Conservation (phyloP, 2,113 vertebrate genomes). For the Nymphicus hollandicus region DNA sequence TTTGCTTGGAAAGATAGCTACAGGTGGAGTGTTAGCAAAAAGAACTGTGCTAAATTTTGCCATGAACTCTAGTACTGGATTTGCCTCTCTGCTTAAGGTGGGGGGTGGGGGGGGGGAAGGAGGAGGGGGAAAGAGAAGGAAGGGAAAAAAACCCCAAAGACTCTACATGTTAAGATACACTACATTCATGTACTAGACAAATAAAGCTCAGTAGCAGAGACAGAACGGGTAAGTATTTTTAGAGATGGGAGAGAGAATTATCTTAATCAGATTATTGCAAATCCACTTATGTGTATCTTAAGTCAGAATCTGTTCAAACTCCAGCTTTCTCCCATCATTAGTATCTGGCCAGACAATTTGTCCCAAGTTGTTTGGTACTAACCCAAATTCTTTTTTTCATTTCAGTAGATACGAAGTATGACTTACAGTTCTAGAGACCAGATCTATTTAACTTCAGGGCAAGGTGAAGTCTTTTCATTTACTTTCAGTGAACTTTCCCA, state of each 20-base stretch:
- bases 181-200: not conserved
- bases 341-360: not conserved
- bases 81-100: not conserved
- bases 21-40: not conserved
- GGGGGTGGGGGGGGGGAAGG: rapidly evolving
- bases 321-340: not conserved
- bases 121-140: not conserved
- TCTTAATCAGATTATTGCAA: not conserved
- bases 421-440: not conserved
- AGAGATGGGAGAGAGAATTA: not conserved
- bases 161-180: not conserved
- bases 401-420: not conserved
- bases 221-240: not conserved
- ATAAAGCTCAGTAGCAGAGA: not conserved
- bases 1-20: not conserved
- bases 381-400: not conserved
- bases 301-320: not conserved
- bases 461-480: not conserved
- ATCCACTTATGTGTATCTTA: not conserved
- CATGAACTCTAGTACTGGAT: not conserved
- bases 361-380: not conserved
- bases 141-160: not conserved
- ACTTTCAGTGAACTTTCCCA: not conserved
- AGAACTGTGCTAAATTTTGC: not conserved
- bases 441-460: not conserved